A percentile compares a stretch with the other conserved stretches of the same genome.
Evolutionary conservation across 2,888 invertebrate genomes (phyloP).

Genomic region (Molanna angustata): DNA sequence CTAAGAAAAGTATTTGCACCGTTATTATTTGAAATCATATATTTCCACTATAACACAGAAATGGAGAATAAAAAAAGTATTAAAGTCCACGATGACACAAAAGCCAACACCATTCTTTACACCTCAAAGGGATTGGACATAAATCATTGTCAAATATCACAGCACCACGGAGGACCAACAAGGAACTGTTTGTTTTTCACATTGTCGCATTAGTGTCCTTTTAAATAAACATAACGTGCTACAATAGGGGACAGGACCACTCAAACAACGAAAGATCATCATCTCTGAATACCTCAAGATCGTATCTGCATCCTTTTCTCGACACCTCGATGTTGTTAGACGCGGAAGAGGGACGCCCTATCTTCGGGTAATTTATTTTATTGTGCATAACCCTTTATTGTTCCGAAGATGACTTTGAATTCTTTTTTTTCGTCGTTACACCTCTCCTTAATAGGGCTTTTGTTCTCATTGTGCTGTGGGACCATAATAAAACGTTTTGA

Average conservation of each 20-base stretch:
- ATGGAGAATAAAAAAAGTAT: no score
- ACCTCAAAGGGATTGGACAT: no score
- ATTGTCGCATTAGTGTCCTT: conserved; percentile 28
- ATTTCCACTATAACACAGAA: no score
- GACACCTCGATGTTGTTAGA: not conserved
- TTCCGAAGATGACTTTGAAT: conserved; percentile 9
- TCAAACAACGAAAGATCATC: no score
- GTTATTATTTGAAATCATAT: no score
- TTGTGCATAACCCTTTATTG: not conserved
- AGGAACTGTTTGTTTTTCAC: conserved; percentile 26
- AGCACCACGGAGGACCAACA: no score
- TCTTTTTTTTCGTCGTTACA: conserved; percentile 20
- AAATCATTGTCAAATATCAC: no score
- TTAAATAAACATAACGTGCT: conserved; percentile 30
- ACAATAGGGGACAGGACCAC: conserved; percentile 11
- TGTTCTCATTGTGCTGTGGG: conserved; percentile 27
- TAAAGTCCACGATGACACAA: no score
- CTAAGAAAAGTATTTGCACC: no score
- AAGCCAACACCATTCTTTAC: no score
- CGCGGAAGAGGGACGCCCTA: not conserved
- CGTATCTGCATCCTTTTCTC: not conserved
- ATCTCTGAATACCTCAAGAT: not conserved
- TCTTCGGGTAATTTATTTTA: not conserved
- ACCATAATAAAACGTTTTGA: conserved; percentile 30
- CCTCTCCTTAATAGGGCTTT: conserved; percentile 26